Percentiles rank a stretch among this genome's conserved stretches.
phyloP scores from a whole-genome alignment of 2,113 vertebrate genomes.

The Cranoglanis bouderius region DNA sequence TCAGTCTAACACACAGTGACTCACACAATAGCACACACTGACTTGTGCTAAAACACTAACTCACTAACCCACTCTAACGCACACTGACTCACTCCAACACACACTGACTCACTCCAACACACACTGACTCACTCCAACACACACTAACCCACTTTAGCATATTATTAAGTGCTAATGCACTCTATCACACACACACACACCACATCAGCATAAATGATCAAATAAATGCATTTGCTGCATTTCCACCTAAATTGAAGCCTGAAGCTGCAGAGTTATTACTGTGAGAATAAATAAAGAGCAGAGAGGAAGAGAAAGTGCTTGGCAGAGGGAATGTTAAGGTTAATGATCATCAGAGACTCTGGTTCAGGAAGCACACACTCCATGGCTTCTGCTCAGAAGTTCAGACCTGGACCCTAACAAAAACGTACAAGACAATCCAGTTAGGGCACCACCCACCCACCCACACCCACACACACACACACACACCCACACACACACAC shows the following conservation, averaged over 20 bases:
- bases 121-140: too few relatives aligned
- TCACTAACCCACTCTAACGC: too few relatives aligned
- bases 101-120: too few relatives aligned
- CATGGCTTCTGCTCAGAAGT: conserved; percentile 16
- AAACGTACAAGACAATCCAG: too few relatives aligned
- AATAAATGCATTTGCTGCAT: conserved; percentile 20
- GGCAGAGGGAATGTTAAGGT: conserved; percentile 54
- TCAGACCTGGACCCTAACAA: not conserved
- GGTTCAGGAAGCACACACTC: conserved; percentile 13
- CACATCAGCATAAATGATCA: conserved; percentile 17
- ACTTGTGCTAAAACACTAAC: too few relatives aligned
- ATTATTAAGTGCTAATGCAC: too few relatives aligned
- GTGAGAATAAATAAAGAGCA: conserved; percentile 30
- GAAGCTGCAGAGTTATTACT: conserved; percentile 33
- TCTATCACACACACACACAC: not conserved
- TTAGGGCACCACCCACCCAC: not conserved
- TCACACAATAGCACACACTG: too few relatives aligned
- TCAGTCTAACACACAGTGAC: too few relatives aligned
- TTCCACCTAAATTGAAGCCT: conserved; percentile 16
- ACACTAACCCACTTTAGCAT: too few relatives aligned
- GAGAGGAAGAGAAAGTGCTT: conserved; percentile 44
- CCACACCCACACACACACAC: not conserved
- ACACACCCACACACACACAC: too few relatives aligned
- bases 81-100: too few relatives aligned
- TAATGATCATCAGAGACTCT: conserved; percentile 50